These are phyloP conservation scores for Panthera uncia DNA, from an alignment of 2,113 vertebrate species.

Conservation along the genomic window DNA sequence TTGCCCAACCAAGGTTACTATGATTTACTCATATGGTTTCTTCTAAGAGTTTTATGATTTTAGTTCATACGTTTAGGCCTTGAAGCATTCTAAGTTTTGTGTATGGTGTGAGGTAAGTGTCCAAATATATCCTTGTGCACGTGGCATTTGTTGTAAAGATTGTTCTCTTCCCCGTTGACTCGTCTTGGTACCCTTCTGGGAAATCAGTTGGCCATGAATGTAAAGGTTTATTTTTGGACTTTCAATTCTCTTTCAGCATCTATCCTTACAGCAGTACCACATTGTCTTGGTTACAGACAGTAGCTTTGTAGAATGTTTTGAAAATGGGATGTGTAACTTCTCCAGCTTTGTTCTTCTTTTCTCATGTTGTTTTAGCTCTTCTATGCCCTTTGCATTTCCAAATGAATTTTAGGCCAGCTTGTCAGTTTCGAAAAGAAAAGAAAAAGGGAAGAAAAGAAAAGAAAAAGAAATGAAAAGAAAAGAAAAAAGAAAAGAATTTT, in stretches of 20 bases:
- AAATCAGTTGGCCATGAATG: not conserved
- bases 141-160: not conserved
- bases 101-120: not conserved
- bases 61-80: not conserved
- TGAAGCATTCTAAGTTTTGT: not conserved
- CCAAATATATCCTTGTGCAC: not conserved
- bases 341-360: slow-evolving; percentile 23
- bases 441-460: not conserved
- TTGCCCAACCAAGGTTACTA: not conserved
- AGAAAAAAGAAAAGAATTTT: no score
- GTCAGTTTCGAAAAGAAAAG: not conserved
- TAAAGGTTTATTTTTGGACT: not conserved
- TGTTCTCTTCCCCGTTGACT: not conserved
- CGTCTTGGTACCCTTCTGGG: not conserved
- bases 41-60: not conserved
- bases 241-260: not conserved
- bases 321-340: not conserved
- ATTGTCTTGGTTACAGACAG: not conserved
- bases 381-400: slow-evolving; percentile 13
- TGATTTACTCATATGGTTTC: not conserved
- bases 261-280: not conserved
- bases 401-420: slow-evolving; percentile 31
- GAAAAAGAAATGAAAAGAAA: no score
- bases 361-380: slow-evolving; percentile 1
- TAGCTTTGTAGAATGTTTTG: slow-evolving; percentile 37